A percentile compares a stretch with the other conserved stretches of the same genome.
Conservation (phyloP, 2,113 vertebrate species). For the Cebidichthys violaceus region DNA sequence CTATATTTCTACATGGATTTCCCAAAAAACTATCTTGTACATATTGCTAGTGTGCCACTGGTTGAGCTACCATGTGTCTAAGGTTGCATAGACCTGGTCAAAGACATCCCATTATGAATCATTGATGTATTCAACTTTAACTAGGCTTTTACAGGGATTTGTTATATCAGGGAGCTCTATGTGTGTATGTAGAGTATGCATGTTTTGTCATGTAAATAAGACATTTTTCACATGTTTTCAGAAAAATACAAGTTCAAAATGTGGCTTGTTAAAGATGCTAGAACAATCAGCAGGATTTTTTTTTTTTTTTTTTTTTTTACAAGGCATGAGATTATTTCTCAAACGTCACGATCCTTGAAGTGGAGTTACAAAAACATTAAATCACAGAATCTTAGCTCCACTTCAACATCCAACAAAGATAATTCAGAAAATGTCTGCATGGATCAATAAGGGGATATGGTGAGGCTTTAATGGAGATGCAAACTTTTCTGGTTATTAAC, state of each 20-base stretch:
- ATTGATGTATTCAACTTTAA: not conserved
- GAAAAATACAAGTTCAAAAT: not conserved
- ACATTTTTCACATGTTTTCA: not conserved
- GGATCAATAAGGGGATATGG: slow-evolving; percentile 22
- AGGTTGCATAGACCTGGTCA: too few relatives aligned
- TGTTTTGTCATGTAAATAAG: not conserved
- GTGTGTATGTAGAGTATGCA: not conserved
- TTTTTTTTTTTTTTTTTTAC: too few relatives aligned
- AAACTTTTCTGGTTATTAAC: slow-evolving; percentile 8
- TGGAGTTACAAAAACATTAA: not conserved
- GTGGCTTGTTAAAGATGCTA: not conserved
- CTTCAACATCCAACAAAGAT: slow-evolving; percentile 27
- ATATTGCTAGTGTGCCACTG: not conserved
- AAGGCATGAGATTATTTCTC: not conserved
- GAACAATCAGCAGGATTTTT: not conserved
- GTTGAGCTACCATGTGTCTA: not conserved
- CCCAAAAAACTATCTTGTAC: not conserved
- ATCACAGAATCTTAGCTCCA: not conserved
- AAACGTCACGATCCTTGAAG: not conserved
- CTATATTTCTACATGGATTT: not conserved
- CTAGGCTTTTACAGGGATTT: not conserved
- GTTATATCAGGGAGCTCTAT: not conserved
- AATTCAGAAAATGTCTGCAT: slow-evolving; percentile 32
- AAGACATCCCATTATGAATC: slow-evolving; percentile 3
- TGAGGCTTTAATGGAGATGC: slow-evolving; percentile 6